A percentile compares a stretch with the other conserved stretches of the same genome.
Evolutionary conservation across 2,888 invertebrate species (phyloP).

Genomic region (Macrosiphum euphorbiae): DNA sequence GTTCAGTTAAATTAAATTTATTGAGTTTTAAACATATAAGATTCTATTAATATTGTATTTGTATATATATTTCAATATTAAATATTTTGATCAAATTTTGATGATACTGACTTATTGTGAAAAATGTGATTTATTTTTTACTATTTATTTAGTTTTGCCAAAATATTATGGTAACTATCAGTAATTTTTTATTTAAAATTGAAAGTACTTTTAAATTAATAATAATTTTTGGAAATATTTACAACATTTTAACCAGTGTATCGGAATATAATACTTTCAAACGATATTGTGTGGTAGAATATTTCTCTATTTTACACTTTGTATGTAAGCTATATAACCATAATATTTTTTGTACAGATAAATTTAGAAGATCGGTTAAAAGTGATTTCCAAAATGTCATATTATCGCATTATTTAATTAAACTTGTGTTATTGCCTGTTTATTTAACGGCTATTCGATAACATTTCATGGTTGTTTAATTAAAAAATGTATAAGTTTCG

Average conservation of each 20-base stretch:
- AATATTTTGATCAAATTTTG: too few relatives aligned
- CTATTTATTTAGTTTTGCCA: background rate
- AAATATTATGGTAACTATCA: background rate
- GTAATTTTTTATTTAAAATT: background rate
- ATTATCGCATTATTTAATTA: background rate
- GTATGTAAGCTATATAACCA: background rate
- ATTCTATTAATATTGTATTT: background rate
- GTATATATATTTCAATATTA: background rate
- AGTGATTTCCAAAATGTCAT: background rate
- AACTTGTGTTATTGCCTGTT: background rate
- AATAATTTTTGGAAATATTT: background rate
- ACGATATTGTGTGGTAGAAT: background rate
- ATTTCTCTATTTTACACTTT: background rate
- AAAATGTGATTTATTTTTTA: conserved; percentile 4
- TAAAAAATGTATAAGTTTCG: conserved; percentile 47
- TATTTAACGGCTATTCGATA: conserved; percentile 1
- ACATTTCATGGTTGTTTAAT: conserved; percentile 5
- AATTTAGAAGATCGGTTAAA: background rate
- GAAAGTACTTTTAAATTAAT: background rate
- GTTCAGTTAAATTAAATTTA: background rate
- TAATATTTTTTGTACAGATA: background rate
- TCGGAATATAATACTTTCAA: background rate
- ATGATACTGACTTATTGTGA: background rate
- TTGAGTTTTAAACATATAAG: background rate
- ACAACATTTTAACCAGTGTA: background rate